These are phyloP conservation scores for Chloropsis hardwickii DNA, from an alignment of 2,113 vertebrate species.

Conservation along the genomic window DNA sequence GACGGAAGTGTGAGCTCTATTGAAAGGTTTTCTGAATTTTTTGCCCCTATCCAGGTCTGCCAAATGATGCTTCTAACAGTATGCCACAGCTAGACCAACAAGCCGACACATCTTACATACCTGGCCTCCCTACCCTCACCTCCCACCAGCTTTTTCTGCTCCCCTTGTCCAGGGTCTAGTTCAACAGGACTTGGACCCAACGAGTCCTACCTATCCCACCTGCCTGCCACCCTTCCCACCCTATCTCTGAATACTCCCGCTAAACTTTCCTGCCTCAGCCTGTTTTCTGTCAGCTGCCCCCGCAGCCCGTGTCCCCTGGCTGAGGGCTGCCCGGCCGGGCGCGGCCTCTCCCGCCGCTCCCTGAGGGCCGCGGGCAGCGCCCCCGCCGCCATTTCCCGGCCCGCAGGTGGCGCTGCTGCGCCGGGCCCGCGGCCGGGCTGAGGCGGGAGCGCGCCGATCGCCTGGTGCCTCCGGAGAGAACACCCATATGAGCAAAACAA, in stretches of 20 bases:
- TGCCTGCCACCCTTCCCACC: neutral
- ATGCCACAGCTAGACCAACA: neutral
- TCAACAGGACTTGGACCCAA: neutral
- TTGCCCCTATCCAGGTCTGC: neutral
- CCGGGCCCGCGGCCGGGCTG: neutral
- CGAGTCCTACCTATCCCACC: neutral
- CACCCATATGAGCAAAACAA: neutral
- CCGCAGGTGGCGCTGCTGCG: conserved; percentile 37
- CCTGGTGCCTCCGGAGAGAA: accelerated
- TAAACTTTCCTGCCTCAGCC: neutral
- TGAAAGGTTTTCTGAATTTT: neutral
- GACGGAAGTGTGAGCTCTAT: neutral
- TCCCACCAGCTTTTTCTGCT: neutral
- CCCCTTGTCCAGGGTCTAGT: neutral
- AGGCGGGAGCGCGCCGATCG: neutral
- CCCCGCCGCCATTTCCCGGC: neutral
- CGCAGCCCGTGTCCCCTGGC: neutral
- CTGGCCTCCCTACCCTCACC: neutral
- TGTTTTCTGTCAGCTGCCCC: accelerated
- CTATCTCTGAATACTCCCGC: accelerated
- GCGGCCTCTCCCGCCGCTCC: neutral
- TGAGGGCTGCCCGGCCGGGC: neutral
- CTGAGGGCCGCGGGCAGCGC: neutral
- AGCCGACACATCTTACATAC: neutral
- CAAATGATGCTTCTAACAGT: neutral